A percentile compares a stretch with the other conserved stretches of the same genome.
phyloP scores from a whole-genome alignment of 1,140 invertebrate genomes.

The Platyscapa corneri region DNA sequence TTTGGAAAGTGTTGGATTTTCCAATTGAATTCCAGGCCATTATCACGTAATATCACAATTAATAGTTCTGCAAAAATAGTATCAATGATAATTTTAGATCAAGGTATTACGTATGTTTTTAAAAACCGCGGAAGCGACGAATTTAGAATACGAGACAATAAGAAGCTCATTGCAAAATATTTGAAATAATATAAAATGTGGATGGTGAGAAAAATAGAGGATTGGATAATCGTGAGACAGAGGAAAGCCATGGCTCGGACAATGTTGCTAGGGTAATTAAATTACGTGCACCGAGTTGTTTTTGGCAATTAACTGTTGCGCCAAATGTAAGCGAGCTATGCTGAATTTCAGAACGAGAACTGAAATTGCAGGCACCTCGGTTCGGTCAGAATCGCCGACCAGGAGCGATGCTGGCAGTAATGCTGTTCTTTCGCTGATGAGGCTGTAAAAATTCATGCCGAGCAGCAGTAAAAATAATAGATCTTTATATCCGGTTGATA shows the following conservation, averaged over 20 bases:
- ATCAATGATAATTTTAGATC: neutral
- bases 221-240: neutral
- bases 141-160: neutral
- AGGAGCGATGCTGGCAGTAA: no score
- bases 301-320: neutral
- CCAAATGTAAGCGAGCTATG: neutral
- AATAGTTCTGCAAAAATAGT: neutral
- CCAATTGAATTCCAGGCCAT: neutral
- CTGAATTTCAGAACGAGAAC: neutral
- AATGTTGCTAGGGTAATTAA: neutral
- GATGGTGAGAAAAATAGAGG: neutral
- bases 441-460: no score
- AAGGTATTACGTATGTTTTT: neutral
- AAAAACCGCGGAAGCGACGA: neutral
- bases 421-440: no score
- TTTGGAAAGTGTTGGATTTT: neutral
- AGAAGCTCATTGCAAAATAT: neutral
- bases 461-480: neutral
- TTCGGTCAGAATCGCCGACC: no score
- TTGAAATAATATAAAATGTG: neutral
- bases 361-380: no score
- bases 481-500: no score
- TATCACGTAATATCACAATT: neutral
- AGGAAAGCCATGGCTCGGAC: neutral
- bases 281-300: neutral